A percentile compares a stretch with the other conserved stretches of the same genome.
Evolutionary conservation across 2,888 invertebrate species (phyloP).

Genomic region (Anorthoa munda): DNA sequence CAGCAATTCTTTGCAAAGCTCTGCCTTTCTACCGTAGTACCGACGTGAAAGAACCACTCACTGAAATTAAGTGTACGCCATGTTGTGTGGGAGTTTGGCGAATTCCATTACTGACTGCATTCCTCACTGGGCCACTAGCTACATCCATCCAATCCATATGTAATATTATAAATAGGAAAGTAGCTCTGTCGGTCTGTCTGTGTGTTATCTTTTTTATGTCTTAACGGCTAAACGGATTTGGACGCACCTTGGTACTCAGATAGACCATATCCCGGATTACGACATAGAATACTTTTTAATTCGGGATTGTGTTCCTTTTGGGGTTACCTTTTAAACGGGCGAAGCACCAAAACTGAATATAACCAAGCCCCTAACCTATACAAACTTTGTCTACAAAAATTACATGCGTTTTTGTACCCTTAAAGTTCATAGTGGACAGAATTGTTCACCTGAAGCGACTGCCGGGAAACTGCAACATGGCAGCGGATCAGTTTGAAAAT

Average conservation of each 20-base stretch:
- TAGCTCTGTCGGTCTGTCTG: too few relatives aligned
- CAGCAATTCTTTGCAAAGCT: conserved; percentile 10
- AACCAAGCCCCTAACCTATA: background rate
- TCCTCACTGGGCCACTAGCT: background rate
- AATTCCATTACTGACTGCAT: conserved; percentile 30
- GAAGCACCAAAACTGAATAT: too few relatives aligned
- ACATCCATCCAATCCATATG: too few relatives aligned
- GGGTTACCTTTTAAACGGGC: too few relatives aligned
- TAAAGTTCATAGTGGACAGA: conserved; percentile 37
- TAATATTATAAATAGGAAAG: too few relatives aligned
- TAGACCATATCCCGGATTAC: too few relatives aligned
- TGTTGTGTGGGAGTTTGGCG: conserved; percentile 17
- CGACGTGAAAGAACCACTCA: conserved; percentile 36
- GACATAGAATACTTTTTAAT: too few relatives aligned
- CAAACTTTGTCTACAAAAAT: conserved; percentile 23
- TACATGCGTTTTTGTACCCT: conserved; percentile 27
- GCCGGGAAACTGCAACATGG: conserved; percentile 42
- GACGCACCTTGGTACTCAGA: too few relatives aligned
- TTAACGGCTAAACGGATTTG: too few relatives aligned
- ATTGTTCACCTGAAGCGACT: conserved; percentile 26
- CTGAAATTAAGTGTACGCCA: conserved; percentile 15
- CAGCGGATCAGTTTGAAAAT: conserved; percentile 40
- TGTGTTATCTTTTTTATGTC: too few relatives aligned
- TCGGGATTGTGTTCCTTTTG: too few relatives aligned
- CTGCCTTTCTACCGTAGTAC: background rate